Evolutionary conservation across 2,797 vertebrate genomes (phyloP).

Genomic region (Spheniscus humboldti): DNA sequence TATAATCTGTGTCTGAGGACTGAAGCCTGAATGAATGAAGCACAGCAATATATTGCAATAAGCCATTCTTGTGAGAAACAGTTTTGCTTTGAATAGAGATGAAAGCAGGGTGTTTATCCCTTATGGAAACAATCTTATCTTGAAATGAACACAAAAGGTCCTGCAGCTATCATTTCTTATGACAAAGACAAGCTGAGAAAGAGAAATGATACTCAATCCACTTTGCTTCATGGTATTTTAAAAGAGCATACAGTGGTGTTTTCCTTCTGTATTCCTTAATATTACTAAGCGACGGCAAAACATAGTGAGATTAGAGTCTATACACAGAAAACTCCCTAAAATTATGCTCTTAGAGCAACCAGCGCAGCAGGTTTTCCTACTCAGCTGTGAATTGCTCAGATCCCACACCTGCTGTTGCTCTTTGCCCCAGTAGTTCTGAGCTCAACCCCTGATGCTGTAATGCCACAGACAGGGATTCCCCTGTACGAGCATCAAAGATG

Average conservation of each 20-base stretch:
- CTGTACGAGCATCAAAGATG: fast-evolving
- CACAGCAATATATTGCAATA: neutral
- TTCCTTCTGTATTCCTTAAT: neutral
- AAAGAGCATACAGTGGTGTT: neutral
- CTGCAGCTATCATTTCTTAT: neutral
- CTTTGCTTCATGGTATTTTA: neutral
- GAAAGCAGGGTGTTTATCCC: neutral
- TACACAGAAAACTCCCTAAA: neutral
- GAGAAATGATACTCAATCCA: neutral
- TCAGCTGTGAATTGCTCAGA: neutral
- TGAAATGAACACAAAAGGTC: neutral
- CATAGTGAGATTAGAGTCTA: neutral
- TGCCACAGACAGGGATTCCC: neutral
- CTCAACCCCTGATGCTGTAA: neutral
- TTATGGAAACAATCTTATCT: neutral
- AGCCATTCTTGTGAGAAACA: neutral
- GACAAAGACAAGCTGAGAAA: neutral
- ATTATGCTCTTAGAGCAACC: neutral
- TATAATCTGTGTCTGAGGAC: neutral
- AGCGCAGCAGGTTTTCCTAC: neutral
- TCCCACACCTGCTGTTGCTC: neutral
- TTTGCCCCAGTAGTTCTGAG: neutral
- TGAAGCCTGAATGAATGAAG: neutral
- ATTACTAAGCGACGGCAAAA: neutral
- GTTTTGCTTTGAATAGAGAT: neutral